Evolutionary conservation across 1,140 invertebrate species (phyloP).

Genomic region (Cyclina sinensis): DNA sequence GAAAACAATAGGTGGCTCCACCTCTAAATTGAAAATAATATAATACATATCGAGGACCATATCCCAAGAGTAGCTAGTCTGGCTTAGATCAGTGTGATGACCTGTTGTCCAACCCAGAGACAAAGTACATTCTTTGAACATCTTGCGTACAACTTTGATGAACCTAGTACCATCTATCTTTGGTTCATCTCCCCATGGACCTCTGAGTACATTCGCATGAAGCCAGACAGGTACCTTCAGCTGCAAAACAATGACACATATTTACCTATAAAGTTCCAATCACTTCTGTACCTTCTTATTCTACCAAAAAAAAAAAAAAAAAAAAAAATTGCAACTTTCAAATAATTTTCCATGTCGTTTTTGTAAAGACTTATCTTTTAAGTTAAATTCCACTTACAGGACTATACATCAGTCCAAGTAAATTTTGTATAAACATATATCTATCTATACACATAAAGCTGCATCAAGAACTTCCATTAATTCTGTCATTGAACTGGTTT

Average conservation of each 20-base stretch:
- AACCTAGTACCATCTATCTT: constrained; percentile 92
- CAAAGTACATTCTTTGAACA: constrained; percentile 90
- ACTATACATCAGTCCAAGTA: too few relatives aligned
- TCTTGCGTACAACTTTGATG: constrained; percentile 87
- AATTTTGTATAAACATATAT: too few relatives aligned
- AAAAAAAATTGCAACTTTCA: too few relatives aligned
- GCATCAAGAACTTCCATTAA: too few relatives aligned
- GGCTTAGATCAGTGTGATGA: constrained; percentile 86
- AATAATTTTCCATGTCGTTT: too few relatives aligned
- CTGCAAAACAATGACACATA: constrained; percentile 85
- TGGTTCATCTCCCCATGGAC: constrained; percentile 90
- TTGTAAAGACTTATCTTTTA: too few relatives aligned
- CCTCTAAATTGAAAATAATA: constrained; percentile 88
- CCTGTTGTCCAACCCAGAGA: constrained; percentile 96
- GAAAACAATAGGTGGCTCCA: constrained; percentile 92
- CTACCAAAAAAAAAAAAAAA: too few relatives aligned
- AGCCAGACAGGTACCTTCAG: constrained; percentile 94
- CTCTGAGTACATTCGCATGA: constrained; percentile 95
- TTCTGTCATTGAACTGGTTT: too few relatives aligned
- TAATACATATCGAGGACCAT: constrained; percentile 92
- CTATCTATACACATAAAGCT: too few relatives aligned
- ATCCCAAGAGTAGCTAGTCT: constrained; percentile 90
- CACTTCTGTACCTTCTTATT: not conserved
- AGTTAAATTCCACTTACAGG: too few relatives aligned
- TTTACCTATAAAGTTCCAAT: not conserved